phyloP scores from a whole-genome alignment of 2,113 vertebrate species.

The Suncus etruscus region DNA sequence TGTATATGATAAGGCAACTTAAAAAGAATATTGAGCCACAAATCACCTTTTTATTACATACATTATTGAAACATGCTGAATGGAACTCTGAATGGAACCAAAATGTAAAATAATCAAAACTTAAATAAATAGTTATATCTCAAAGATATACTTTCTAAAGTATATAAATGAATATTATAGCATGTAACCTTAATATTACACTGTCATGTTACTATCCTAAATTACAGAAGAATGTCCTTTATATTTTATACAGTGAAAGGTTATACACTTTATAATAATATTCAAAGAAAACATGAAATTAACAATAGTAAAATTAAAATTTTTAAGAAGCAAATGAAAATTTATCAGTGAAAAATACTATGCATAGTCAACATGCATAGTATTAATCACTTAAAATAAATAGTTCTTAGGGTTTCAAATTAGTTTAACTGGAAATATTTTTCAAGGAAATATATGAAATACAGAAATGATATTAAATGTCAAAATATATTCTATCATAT shows the following conservation, averaged over 20 bases:
- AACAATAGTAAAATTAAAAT: not conserved
- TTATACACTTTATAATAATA: slow-evolving; percentile 29
- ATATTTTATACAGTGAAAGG: not conserved
- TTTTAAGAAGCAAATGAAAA: slow-evolving; percentile 19
- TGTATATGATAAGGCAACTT: not conserved
- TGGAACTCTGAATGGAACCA: slow-evolving; percentile 1
- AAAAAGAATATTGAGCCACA: slow-evolving; percentile 45
- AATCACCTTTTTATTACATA: slow-evolving; percentile 47
- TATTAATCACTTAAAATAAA: slow-evolving; percentile 18
- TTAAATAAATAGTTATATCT: not conserved
- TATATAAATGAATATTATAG: not conserved
- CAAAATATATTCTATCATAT: not conserved
- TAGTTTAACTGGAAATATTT: not conserved
- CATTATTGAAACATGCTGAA: not conserved
- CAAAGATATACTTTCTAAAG: not conserved
- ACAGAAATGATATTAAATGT: not conserved
- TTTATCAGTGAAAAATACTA: not conserved
- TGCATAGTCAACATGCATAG: not conserved
- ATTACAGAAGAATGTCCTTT: not conserved
- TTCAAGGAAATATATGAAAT: not conserved
- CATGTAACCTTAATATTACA: not conserved
- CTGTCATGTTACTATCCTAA: not conserved
- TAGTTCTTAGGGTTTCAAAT: not conserved
- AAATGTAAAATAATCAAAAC: slow-evolving; percentile 6
- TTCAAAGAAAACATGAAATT: slow-evolving; percentile 13